These are phyloP conservation scores for Halisarca cf. caerulea DNA, from an alignment of 37 sponge, comb jelly and placozoan genomes.

Conservation along the genomic window DNA sequence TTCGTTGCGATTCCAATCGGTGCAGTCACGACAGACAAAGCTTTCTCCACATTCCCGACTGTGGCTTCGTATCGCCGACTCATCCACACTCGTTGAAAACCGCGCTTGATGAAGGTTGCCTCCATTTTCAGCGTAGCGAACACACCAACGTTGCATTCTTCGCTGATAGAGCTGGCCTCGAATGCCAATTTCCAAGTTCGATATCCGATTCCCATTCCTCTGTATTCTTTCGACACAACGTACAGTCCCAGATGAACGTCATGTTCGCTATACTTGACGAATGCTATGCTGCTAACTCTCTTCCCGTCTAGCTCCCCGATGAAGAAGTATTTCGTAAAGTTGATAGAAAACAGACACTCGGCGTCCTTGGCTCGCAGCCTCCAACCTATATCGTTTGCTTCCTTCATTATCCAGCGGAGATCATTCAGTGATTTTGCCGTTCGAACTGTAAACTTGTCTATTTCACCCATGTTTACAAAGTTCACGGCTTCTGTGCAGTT, in stretches of 20 bases:
- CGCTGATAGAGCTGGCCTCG: background rate
- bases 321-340: background rate
- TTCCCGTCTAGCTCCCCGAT: conserved; percentile 23
- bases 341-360: background rate
- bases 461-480: too few species aligned
- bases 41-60: background rate
- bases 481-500: too few species aligned
- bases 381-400: background rate
- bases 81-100: background rate
- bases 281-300: background rate
- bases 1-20: background rate
- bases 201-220: conserved; percentile 17
- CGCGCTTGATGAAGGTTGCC: background rate
- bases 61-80: background rate
- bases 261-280: background rate
- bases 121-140: background rate
- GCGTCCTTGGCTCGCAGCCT: conserved; percentile 2
- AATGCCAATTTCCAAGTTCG: background rate
- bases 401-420: background rate
- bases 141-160: background rate
- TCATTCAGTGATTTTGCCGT: background rate
- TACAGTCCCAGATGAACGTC: background rate
- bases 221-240: conserved; percentile 7
- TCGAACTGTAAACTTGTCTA: background rate
- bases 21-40: background rate